A percentile compares a stretch with the other conserved stretches of the same genome.
These are phyloP conservation scores for Chironomus striatipennis DNA, from an alignment of 1,140 invertebrate genomes.

Conservation along the genomic window DNA sequence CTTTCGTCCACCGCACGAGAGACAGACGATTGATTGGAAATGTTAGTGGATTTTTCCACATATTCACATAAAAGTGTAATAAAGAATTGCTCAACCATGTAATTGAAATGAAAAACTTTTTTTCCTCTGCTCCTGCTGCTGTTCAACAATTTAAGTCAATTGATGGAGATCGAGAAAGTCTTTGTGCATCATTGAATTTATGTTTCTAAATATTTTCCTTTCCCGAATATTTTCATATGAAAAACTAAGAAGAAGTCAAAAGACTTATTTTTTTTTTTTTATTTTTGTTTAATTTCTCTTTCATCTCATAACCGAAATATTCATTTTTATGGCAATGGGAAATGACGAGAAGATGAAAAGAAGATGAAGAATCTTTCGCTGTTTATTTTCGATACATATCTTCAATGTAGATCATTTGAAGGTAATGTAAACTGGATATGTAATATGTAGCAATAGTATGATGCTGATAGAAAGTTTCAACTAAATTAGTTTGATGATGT, in stretches of 20 bases:
- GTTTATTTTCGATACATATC: not conserved
- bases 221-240: not conserved
- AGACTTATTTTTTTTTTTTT: not conserved
- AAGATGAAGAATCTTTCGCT: not conserved
- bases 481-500: not conserved
- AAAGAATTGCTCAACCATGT: too few relatives aligned
- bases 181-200: too few relatives aligned
- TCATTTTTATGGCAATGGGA: not conserved
- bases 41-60: too few relatives aligned
- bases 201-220: not conserved
- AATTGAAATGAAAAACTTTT: too few relatives aligned
- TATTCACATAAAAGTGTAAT: too few relatives aligned
- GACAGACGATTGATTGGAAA: too few relatives aligned
- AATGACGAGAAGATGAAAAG: not conserved
- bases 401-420: not conserved
- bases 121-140: too few relatives aligned
- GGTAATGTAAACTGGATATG: not conserved
- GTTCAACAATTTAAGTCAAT: too few relatives aligned
- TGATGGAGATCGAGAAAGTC: too few relatives aligned
- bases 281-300: conserved; percentile 6
- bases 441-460: not conserved
- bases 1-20: too few relatives aligned
- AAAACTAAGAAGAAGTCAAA: not conserved
- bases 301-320: conserved; percentile 13
- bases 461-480: conserved; percentile 14